Base-by-base conservation (phyloP, 2,113 vertebrate genomes). In the Regulus satrapa region DNA sequence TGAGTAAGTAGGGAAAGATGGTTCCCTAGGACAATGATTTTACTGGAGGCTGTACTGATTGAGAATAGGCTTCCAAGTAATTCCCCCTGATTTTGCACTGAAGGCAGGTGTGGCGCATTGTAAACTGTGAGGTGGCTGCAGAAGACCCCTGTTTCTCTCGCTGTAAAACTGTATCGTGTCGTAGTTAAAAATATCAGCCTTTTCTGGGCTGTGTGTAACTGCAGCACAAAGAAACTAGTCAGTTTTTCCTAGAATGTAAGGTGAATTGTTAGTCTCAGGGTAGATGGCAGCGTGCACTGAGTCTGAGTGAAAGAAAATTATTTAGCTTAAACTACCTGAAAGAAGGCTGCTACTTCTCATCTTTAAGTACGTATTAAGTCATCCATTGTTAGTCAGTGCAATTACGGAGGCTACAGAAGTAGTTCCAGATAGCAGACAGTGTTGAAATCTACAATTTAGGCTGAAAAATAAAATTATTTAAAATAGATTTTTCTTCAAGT, bases 371-470 rank as follows among this genome's bases (percentile, higher is more conserved):
- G 40, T 45, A 62, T 85, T 59, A 87, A 78, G 74, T 85, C 84
- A 79, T 90, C 41, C 14, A 25, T 31, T 61, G 24, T 89, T 90
- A 97, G 41, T 76, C 87, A 88, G 31, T 87, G 26, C 49, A 69
- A 76, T 90, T 94, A 83, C 2, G 4, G 31, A 78, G 87, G 29
- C 73, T 86, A 40, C 31, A 87, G 63, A 88, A 73, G 52, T 88
- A 80, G 79, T 88, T 92, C 40, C 36, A 92, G 67, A 71, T 85
- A 84, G 61, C 45, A 68, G 26, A 28, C 13, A 8, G 23, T 81
- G 82, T 82, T 86, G 92, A 92, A 96, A 96, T 55, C 21, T 19
- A 49, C 69, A 51, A 58, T 76, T 85, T 67, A 71, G 40, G 24
- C 77, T 93, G 55, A 51, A 94, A 93, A 61, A 12, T 76, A 21